Base-by-base conservation (phyloP, 2,888 invertebrate species). In the Amaurobius ferox region DNA sequence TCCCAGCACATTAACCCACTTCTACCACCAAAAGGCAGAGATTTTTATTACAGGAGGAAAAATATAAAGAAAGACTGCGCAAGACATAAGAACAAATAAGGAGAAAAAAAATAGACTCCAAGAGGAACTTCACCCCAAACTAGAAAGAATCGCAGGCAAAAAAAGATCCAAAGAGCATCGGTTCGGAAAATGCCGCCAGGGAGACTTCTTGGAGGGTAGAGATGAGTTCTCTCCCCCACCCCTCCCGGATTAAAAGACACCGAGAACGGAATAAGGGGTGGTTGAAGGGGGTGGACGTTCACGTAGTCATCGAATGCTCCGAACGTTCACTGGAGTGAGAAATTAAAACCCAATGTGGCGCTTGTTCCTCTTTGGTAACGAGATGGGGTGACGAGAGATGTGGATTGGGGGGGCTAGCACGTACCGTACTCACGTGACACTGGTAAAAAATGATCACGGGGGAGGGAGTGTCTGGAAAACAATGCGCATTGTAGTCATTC, bases 281-380 rank as follows among this genome's bases (percentile, higher is more conserved):
- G 55, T 55, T 11, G 55, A 35, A 35, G 39, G 61, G 61, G 62
- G 23, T 3, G 39, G 66, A 48, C 55, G 39, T 64, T 32, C 72
- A 71, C 79, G 76, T 74, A 70, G 70, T 86, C 86, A 78, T 79
- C 79, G 86, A 79, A 73, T 70, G 76, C 71, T 23, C 55, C 55
- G 7, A 71, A 61, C 76, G 73, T 35, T 44, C 87, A 87, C 64
- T 83, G 87, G 74, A 83, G 79, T 87, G 87, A 79, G 83, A 87
- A 87, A 87, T 87, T 87, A 87, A 87, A 87, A 87, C 79, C 87
- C 87, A 73, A 86, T 79, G 86, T 79, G 86, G 70, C 86, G 79
- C 86, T 79, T 77, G 85, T 73, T 71, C 76, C 64, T 70, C 55
- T 83, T 74, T 68, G 71, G 86, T 86, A 86, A 86, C 86, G 86